Percentiles rank a stretch among this genome's conserved stretches.
Conservation (phyloP, 2,888 invertebrate genomes). For the Creontiades dilutus region DNA sequence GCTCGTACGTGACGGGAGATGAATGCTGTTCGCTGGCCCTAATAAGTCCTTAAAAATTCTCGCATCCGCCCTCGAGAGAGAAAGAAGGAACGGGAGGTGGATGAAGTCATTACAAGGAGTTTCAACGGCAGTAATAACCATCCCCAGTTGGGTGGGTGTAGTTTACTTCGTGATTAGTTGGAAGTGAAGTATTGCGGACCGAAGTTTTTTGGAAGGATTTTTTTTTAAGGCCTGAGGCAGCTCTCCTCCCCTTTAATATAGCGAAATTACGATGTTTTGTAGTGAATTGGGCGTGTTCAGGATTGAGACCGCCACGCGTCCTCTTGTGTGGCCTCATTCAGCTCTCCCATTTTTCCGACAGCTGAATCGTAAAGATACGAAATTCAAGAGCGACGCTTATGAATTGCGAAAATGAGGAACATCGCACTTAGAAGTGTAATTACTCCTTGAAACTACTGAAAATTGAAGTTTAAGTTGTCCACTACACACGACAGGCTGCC, state of each 20-base stretch:
- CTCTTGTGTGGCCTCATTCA: slow-evolving; percentile 40
- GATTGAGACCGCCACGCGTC: background rate
- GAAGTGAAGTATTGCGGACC: slow-evolving; percentile 44
- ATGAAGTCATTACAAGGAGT: slow-evolving; percentile 47
- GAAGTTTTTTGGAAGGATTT: background rate
- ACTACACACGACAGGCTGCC: too few relatives aligned
- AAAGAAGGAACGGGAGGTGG: too few relatives aligned
- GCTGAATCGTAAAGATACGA: too few relatives aligned
- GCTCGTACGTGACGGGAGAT: slow-evolving; percentile 32
- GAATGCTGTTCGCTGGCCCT: background rate
- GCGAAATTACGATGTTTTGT: slow-evolving; percentile 41
- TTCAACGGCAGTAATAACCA: slow-evolving; percentile 32
- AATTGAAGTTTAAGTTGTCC: too few relatives aligned
- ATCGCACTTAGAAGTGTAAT: too few relatives aligned
- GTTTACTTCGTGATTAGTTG: slow-evolving; percentile 28
- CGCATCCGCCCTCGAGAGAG: slow-evolving; percentile 27
- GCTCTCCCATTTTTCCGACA: background rate
- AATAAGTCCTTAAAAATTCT: background rate
- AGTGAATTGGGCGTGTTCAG: slow-evolving; percentile 9
- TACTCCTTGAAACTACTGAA: too few relatives aligned
- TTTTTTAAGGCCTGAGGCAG: background rate
- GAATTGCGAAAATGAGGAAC: too few relatives aligned
- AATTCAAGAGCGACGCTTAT: too few relatives aligned
- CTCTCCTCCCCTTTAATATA: slow-evolving; percentile 26
- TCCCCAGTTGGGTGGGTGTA: slow-evolving; percentile 4